phyloP scores from a whole-genome alignment of 2,113 vertebrate species.

The Herpetotheres cachinnans region DNA sequence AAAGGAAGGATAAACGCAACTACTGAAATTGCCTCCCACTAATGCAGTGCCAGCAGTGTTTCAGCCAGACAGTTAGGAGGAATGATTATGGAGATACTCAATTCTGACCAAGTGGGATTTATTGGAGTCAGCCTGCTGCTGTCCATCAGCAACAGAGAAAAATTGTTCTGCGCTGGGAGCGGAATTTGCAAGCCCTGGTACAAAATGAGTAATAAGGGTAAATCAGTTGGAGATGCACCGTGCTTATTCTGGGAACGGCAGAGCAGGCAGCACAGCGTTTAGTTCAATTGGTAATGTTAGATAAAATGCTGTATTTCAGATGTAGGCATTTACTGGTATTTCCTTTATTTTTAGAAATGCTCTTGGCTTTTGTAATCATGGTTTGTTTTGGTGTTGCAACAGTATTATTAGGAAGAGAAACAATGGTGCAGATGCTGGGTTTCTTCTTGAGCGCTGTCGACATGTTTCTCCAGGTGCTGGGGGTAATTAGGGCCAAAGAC shows the following conservation, averaged over 20 bases:
- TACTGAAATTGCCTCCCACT: neutral
- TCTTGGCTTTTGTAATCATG: neutral
- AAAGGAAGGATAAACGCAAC: neutral
- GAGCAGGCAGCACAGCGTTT: neutral
- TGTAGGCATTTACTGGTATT: neutral
- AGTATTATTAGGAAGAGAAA: neutral
- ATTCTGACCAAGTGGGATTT: slow-evolving; percentile 33
- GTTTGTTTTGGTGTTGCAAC: neutral
- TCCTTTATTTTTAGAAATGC: slow-evolving; percentile 25
- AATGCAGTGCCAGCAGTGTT: neutral
- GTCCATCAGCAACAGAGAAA: neutral
- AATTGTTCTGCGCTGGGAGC: neutral
- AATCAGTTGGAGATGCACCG: slow-evolving; percentile 29
- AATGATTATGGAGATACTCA: neutral
- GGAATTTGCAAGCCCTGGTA: slow-evolving; percentile 11
- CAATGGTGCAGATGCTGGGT: rapidly evolving
- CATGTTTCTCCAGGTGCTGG: neutral
- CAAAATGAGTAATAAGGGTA: slow-evolving; percentile 21
- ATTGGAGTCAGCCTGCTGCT: neutral
- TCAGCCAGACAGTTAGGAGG: neutral
- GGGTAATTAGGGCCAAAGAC: neutral
- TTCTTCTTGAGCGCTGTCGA: neutral
- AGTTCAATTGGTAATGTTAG: neutral
- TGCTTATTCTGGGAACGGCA: neutral
- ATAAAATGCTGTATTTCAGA: neutral